Percentiles rank a stretch among this genome's conserved stretches.
Conservation (phyloP, 2,888 invertebrate genomes). For the Terebella lapidaria region DNA sequence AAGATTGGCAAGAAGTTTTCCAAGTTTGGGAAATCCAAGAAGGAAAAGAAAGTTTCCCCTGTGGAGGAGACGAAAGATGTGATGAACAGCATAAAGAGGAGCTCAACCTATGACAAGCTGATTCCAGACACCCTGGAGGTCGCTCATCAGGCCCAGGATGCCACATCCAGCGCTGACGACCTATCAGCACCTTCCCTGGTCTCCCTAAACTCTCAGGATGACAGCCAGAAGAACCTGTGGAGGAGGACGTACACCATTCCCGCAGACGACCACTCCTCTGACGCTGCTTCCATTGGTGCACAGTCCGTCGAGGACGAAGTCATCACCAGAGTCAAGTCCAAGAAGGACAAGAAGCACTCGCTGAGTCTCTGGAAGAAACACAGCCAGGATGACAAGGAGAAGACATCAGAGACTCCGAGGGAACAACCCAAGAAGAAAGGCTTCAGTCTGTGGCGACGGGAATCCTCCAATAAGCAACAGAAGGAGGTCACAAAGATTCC, state of each 20-base stretch:
- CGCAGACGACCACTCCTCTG: slow-evolving; percentile 4
- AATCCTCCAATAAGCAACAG: not conserved
- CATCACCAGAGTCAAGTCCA: not conserved
- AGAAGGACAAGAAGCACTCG: not conserved
- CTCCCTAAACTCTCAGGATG: not conserved
- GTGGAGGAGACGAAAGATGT: slow-evolving; percentile 2
- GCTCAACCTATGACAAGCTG: slow-evolving; percentile 51
- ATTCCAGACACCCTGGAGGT: not conserved
- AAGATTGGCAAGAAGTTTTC: not conserved
- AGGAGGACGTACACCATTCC: slow-evolving; percentile 20
- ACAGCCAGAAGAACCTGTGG: slow-evolving; percentile 12
- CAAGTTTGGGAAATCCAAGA: slow-evolving; percentile 5
- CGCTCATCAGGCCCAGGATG: slow-evolving; percentile 26
- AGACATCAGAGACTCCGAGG: not conserved
- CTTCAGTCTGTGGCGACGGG: slow-evolving; percentile 16
- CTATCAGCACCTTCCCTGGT: not conserved
- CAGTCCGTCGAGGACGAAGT: not conserved
- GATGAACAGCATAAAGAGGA: slow-evolving; percentile 33
- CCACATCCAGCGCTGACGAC: not conserved
- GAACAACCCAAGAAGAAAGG: slow-evolving; percentile 14
- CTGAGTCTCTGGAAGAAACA: slow-evolving; percentile 1
- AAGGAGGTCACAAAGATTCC: not conserved
- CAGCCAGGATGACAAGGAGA: slow-evolving; percentile 9
- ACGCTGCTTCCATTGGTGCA: not conserved
- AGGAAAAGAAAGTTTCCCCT: slow-evolving; percentile 1